phyloP scores from a whole-genome alignment of 2,888 invertebrate species.

The Silvanus unidentatus region DNA sequence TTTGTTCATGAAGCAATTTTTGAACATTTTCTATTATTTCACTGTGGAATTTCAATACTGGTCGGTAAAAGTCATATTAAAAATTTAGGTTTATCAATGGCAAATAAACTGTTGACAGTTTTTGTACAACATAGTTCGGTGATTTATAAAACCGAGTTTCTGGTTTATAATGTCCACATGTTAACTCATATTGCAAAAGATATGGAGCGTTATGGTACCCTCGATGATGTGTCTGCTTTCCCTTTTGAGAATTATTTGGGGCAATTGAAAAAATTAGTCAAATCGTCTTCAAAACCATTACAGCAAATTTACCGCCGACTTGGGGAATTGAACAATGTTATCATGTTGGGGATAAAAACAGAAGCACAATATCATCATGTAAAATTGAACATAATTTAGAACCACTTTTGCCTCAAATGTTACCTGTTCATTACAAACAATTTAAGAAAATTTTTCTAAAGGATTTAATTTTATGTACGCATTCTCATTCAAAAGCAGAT shows the following conservation, averaged over 20 bases:
- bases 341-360: not conserved
- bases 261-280: slow-evolving; percentile 7
- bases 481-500: slow-evolving; percentile 3
- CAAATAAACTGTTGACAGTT: slow-evolving; percentile 7
- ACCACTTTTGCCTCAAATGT: not conserved
- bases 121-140: slow-evolving; percentile 10
- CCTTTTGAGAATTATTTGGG: slow-evolving; percentile 11
- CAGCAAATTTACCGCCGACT: slow-evolving; percentile 9
- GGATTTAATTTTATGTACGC: slow-evolving; percentile 1
- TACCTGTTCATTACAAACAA: not conserved
- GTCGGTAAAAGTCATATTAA: slow-evolving; percentile 4
- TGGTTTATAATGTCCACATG: slow-evolving; percentile 14
- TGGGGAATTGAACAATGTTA: not conserved
- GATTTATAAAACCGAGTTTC: slow-evolving; percentile 12
- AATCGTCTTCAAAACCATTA: slow-evolving; percentile 8
- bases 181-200: slow-evolving; percentile 12
- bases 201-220: slow-evolving; percentile 9
- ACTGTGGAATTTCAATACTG: slow-evolving; percentile 9
- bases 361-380: not conserved
- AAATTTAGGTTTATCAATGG: slow-evolving; percentile 7
- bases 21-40: slow-evolving; percentile 13
- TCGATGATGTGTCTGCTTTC: slow-evolving; percentile 11
- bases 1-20: slow-evolving; percentile 5
- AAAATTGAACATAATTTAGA: not conserved
- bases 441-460: slow-evolving; percentile 4